Conservation (phyloP, 1,140 invertebrate species). For the Ganaspis sp. region DNA sequence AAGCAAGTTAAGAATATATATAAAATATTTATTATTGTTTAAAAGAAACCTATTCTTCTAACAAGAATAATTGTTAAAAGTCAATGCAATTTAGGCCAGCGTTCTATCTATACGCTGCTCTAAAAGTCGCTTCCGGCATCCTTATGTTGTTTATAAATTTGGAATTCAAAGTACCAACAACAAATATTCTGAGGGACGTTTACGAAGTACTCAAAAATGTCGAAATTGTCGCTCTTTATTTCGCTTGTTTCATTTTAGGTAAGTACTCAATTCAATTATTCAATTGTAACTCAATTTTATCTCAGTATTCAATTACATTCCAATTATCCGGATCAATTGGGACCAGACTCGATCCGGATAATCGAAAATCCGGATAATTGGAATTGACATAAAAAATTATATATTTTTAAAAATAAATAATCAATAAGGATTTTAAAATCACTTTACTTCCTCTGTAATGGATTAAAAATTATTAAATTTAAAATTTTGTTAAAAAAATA, state of each 20-base stretch:
- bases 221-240: slow-evolving; percentile 84
- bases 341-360: too few species aligned
- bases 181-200: slow-evolving; percentile 84
- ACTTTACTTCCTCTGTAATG: too few species aligned
- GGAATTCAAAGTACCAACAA: slow-evolving; percentile 86
- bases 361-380: too few species aligned
- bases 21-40: slow-evolving; percentile 21
- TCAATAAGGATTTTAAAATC: too few species aligned
- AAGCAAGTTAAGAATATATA: neutral
- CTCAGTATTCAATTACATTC: too few species aligned
- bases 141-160: slow-evolving; percentile 86
- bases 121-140: slow-evolving; percentile 82
- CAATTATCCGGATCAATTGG: too few species aligned
- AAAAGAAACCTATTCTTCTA: neutral
- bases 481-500: too few species aligned
- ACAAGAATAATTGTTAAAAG: slow-evolving; percentile 26
- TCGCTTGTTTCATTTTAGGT: slow-evolving; percentile 86
- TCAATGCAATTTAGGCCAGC: slow-evolving; percentile 81
- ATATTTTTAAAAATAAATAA: too few species aligned
- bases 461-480: too few species aligned
- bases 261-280: too few species aligned
- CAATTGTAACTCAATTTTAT: too few species aligned
- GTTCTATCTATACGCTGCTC: slow-evolving; percentile 86
- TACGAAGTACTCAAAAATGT: slow-evolving; percentile 83
- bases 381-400: too few species aligned